Evolutionary conservation across 2,113 vertebrate species (phyloP), one percentile per base, ranked within the genome.

Genomic region (Actenoides lindsayi): DNA sequence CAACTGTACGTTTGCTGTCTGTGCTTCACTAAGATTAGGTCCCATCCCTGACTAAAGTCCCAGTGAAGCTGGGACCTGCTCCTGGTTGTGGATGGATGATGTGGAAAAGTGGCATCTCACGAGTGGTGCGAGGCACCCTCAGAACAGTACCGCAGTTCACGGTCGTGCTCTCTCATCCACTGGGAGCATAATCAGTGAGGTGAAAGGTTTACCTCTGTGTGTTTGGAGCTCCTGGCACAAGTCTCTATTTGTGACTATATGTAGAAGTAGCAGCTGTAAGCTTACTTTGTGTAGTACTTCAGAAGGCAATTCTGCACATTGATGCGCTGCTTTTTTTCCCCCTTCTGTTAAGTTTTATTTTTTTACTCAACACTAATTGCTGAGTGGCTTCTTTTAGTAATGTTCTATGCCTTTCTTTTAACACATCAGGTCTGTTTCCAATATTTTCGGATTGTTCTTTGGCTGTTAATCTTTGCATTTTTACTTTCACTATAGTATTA

Each of bases 401-500:
- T 21, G 23, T 64, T 69, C 62, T 65, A 0, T 82, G 60, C 57
- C 31, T 76, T 81, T 84, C 53, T 90, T 90, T 81, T 76, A 92
- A 53, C 31, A 27, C 35, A 73, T 30, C 14, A 71, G 42, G 7
- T 84, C 92, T 94, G 80, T 79, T 93, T 93, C 76, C 65, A 89
- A 16, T 92, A 87, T 92, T 89, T 95, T 91, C 41, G 41, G 46
- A 50, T 82, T 83, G 33, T 71, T 71, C 24, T 92, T 70, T 82
- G 57, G 21, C 56, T 81, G 56, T 93, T 94, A 63, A 75, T 91
- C 60, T 83, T 80, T 71, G 30, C 11, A 10, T 88, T 93, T 87
- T 88, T 85, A n/a, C 37, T 68, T 15, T 89, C 48, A 57, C 0
- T 90, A 19, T 75, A 51, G 77, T 92, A 78, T 74, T 93, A 53